A percentile compares a stretch with the other conserved stretches of the same genome.
phyloP scores from a whole-genome alignment of 2,888 invertebrate species.

The Girardia tigrina region DNA sequence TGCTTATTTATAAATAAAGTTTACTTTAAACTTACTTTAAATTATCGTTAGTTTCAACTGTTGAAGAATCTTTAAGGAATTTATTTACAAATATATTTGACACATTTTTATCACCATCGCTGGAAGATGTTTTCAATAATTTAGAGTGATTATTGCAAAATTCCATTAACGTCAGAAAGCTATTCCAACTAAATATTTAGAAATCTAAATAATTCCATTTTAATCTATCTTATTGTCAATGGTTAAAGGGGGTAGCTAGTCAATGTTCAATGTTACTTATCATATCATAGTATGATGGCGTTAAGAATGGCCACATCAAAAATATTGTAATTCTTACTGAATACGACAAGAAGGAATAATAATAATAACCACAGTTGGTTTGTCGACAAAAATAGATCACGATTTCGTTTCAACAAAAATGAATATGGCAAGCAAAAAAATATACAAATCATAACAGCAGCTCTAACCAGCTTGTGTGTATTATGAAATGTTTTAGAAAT shows the following conservation, averaged over 20 bases:
- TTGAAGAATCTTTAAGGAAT: neutral
- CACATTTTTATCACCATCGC: neutral
- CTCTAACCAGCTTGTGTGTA: conserved; percentile 4
- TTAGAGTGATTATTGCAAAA: conserved; percentile 6
- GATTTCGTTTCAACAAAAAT: neutral
- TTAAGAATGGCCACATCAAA: neutral
- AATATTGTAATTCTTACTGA: neutral
- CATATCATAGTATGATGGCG: neutral
- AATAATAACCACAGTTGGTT: neutral
- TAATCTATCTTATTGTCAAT: neutral
- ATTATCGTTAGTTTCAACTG: neutral
- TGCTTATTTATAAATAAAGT: too few relatives aligned
- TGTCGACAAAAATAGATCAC: conserved; percentile 12
- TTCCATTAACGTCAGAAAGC: neutral
- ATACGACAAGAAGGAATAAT: neutral
- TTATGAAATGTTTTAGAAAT: conserved; percentile 7
- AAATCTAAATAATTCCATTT: neutral
- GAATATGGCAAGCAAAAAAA: neutral
- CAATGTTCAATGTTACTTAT: neutral
- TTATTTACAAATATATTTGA: neutral
- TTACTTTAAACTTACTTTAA: conserved; percentile 23
- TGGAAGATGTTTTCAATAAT: neutral
- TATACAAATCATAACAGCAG: neutral
- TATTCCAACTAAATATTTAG: neutral
- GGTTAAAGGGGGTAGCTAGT: too few relatives aligned